phyloP scores from a whole-genome alignment of 2,888 invertebrate species.

The Patella caerulea region DNA sequence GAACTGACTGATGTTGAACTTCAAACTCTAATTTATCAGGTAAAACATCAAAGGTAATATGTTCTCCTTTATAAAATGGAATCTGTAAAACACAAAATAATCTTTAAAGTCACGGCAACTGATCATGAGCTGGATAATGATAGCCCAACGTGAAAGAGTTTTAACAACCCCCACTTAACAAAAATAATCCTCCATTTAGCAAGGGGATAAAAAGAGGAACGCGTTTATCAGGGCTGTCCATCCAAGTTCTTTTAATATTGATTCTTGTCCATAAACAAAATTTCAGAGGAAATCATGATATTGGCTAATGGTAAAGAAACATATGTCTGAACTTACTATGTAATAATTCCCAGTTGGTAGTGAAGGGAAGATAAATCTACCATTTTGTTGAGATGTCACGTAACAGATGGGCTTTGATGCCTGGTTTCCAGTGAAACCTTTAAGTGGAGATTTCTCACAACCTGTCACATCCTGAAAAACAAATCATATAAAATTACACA shows the following conservation, averaged over 20 bases:
- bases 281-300: no score
- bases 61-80: conserved; percentile 79
- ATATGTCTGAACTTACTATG: conserved; percentile 70
- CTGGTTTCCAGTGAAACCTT: conserved; percentile 49
- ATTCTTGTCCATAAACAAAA: no score
- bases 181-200: not conserved
- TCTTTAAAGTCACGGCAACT: not conserved
- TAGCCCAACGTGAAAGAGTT: no score
- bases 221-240: no score
- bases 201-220: conserved; percentile 57
- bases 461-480: conserved; percentile 73
- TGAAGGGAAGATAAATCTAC: conserved; percentile 84
- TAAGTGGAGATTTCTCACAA: conserved; percentile 54
- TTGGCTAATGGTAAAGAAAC: no score
- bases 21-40: conserved; percentile 81
- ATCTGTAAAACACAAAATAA: conserved; percentile 65
- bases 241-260: no score
- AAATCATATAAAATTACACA: no score
- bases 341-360: conserved; percentile 87
- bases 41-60: conserved; percentile 84
- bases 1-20: conserved; percentile 73
- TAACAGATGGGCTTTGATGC: conserved; percentile 77
- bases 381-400: conserved; percentile 80
- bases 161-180: not conserved
- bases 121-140: not conserved